Percentiles rank a stretch among this genome's conserved stretches.
These are phyloP conservation scores for Protobothrops flavoviridis DNA, from an alignment of 2,113 vertebrate species.

Conservation along the genomic window DNA sequence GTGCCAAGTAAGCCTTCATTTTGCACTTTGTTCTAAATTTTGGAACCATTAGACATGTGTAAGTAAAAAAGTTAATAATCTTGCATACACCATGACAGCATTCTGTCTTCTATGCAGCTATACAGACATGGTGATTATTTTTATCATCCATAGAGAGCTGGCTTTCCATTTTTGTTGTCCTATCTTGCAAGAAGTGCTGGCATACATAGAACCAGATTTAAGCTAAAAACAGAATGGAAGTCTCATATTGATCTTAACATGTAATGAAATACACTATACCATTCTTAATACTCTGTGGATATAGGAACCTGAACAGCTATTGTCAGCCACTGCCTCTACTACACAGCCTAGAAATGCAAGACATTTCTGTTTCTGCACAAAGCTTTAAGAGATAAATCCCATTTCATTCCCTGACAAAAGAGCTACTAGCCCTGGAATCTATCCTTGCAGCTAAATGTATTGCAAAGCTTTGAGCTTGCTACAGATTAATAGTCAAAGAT, in stretches of 20 bases:
- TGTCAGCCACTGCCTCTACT: neutral
- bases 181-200: neutral
- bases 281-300: neutral
- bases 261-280: neutral
- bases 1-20: neutral
- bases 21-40: neutral
- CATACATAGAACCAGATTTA: neutral
- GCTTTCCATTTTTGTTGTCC: neutral
- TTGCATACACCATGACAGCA: neutral
- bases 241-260: neutral
- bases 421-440: neutral
- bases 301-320: neutral
- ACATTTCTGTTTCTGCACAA: neutral
- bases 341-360: neutral
- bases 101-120: neutral
- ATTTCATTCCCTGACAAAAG: neutral
- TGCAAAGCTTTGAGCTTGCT: neutral
- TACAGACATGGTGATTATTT: neutral
- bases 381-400: neutral
- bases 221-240: neutral
- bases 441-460: neutral
- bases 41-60: neutral
- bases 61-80: neutral
- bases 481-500: constrained; percentile 1
- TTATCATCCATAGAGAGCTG: neutral